Conservation (phyloP, 2,797 vertebrate species). For the Mallotus villosus region DNA sequence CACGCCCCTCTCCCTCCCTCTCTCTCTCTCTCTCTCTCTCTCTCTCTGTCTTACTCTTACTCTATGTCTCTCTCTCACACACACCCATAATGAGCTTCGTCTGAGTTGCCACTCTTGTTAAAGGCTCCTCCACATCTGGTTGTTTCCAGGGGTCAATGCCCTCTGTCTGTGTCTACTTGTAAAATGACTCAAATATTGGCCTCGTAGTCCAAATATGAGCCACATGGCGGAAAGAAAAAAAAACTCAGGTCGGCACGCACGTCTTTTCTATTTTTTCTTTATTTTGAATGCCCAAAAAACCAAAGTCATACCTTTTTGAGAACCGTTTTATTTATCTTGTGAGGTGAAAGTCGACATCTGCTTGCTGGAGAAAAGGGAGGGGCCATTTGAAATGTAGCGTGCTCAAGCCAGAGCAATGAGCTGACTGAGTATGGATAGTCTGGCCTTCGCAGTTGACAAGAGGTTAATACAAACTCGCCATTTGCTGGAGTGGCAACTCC, state of each 20-base stretch:
- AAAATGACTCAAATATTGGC: slow-evolving; percentile 54
- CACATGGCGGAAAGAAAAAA: slow-evolving; percentile 10
- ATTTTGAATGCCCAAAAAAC: too few species aligned
- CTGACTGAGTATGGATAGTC: slow-evolving; percentile 14
- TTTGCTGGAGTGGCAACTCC: slow-evolving; percentile 14
- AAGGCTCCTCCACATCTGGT: slow-evolving; percentile 65
- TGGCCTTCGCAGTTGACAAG: slow-evolving; percentile 16
- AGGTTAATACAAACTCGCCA: slow-evolving; percentile 26
- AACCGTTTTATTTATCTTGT: slow-evolving; percentile 17
- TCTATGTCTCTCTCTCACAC: not conserved
- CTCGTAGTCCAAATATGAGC: slow-evolving; percentile 58
- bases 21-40: slow-evolving; percentile 51
- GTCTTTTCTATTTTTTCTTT: slow-evolving; percentile 21
- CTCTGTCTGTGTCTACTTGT: slow-evolving; percentile 49
- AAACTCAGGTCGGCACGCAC: slow-evolving; percentile 32
- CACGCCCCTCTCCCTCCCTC: slow-evolving; percentile 35
- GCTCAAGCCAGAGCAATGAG: slow-evolving; percentile 6
- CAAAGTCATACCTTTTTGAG: slow-evolving; percentile 44
- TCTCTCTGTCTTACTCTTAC: slow-evolving; percentile 23
- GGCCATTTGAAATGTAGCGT: slow-evolving; percentile 29
- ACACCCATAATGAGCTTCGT: slow-evolving; percentile 66
- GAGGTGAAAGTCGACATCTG: slow-evolving; percentile 47
- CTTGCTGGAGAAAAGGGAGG: slow-evolving; percentile 35
- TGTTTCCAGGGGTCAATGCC: slow-evolving; percentile 53
- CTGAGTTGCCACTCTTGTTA: slow-evolving; percentile 52